Base-by-base conservation (phyloP, 2,888 invertebrate genomes). In the Philhelius pedissequus region DNA sequence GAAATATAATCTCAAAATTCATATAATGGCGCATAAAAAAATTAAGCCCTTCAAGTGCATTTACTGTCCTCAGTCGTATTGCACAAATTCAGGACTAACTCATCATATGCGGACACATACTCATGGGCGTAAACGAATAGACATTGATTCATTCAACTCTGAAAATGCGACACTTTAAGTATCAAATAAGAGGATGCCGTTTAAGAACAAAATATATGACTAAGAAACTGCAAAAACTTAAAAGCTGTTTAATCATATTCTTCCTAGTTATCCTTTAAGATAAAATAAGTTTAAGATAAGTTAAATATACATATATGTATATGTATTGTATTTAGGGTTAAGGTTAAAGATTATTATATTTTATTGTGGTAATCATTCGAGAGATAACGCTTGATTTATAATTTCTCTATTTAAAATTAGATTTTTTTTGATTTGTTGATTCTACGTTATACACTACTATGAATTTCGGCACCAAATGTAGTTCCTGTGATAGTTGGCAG, bases 1-100 rank as follows among this genome's bases (percentile, higher is more conserved):
- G 88, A 94, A 93, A 87, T 93, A 93, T 0, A 94, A 94, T 87
- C 88, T 94, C 35, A 92, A 92, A 0, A 94, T 94, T 79, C 94
- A 94, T 86, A 91, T 93, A 86, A 90, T 93, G 68, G 90, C 94
- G 2, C 94, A 94, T 88, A 92, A 92, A 32, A 93, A 94, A 43
- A 90, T 88, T 3, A 92, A 92, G 66, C 91, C 91, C 13, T 92
- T 90, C 70, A 90, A 90, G 76, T 92, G 92, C 80, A 87, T 88
- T 6, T 86, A 87, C 30, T 94, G 94, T 87, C 90, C 91, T 1
- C 91, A 92, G 87, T 89, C 92, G 89, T 92, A 91, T 80, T 91
- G 91, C 0, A 92, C 91, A 27, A 92, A 92, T 81, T 90, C 89
- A 0, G 94, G 94, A 86, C 84, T 94, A 0, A 92, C 92, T 6